phyloP scores from a whole-genome alignment of 2,113 vertebrate genomes.

The Vireo altiloquus region DNA sequence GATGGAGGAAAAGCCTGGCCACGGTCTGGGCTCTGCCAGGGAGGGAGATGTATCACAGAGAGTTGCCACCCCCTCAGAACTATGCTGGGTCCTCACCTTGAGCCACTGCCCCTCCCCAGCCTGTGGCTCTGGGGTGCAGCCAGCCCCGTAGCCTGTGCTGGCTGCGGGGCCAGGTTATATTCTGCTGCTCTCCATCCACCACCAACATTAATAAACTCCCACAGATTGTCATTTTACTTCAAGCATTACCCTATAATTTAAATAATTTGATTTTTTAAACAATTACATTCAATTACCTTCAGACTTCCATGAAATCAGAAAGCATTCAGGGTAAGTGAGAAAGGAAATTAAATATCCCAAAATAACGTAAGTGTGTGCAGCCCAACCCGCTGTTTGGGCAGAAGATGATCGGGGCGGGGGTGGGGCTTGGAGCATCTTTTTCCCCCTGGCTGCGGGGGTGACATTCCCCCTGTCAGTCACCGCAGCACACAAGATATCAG shows the following conservation, averaged over 20 bases:
- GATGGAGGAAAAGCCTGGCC: background rate
- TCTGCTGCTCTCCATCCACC: background rate
- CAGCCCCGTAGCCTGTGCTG: background rate
- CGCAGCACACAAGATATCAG: background rate
- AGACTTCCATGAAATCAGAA: conserved; percentile 18
- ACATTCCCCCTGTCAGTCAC: background rate
- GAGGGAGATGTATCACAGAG: background rate
- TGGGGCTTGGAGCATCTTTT: background rate
- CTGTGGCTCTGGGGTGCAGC: background rate
- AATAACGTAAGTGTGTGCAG: background rate
- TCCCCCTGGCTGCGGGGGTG: background rate
- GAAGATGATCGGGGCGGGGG: background rate
- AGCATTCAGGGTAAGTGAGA: background rate
- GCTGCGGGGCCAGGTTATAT: no score
- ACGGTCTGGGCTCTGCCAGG: accelerated
- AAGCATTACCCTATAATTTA: conserved; percentile 19
- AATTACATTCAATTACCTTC: conserved; percentile 55
- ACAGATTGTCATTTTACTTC: background rate
- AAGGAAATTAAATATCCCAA: background rate
- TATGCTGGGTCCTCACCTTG: accelerated
- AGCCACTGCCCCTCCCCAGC: no score
- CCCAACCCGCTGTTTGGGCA: background rate
- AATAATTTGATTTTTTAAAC: conserved; percentile 40
- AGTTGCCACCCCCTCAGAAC: background rate
- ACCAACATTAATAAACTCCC: background rate